phyloP scores from a whole-genome alignment of 2,113 vertebrate species.

The Thalassarche chlororhynchos region DNA sequence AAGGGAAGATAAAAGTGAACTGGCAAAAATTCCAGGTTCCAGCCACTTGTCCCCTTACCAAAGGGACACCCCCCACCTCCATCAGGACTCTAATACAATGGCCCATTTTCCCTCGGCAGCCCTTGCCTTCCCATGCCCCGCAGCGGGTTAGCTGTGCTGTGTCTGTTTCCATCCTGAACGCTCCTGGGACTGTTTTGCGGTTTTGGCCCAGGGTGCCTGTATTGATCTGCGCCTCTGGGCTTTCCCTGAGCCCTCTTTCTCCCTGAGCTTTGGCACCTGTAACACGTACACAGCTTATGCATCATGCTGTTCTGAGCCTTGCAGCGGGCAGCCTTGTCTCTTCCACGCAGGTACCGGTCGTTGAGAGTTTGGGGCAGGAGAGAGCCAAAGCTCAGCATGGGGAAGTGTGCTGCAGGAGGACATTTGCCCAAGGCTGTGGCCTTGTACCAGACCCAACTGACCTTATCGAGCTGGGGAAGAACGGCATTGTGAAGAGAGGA shows the following conservation, averaged over 20 bases:
- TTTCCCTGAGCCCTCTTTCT: too few relatives aligned
- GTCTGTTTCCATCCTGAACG: fast-evolving
- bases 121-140: neutral
- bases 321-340: neutral
- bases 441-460: too few relatives aligned
- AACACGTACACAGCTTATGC: fast-evolving
- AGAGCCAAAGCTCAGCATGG: fast-evolving
- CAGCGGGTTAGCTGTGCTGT: too few relatives aligned
- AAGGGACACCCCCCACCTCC: fast-evolving
- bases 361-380: neutral
- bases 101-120: fast-evolving
- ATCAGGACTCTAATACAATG: fast-evolving
- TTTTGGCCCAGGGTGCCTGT: fast-evolving
- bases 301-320: neutral
- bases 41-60: neutral
- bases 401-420: too few relatives aligned
- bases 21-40: too few relatives aligned
- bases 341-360: neutral
- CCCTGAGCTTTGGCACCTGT: too few relatives aligned
- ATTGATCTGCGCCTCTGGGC: fast-evolving
- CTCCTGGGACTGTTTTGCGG: fast-evolving
- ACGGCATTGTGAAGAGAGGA: neutral
- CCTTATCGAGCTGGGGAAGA: neutral
- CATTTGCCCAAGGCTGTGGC: neutral
- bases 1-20: neutral